Evolutionary conservation across 2,888 invertebrate species (phyloP).

Genomic region (Luperina testacea): DNA sequence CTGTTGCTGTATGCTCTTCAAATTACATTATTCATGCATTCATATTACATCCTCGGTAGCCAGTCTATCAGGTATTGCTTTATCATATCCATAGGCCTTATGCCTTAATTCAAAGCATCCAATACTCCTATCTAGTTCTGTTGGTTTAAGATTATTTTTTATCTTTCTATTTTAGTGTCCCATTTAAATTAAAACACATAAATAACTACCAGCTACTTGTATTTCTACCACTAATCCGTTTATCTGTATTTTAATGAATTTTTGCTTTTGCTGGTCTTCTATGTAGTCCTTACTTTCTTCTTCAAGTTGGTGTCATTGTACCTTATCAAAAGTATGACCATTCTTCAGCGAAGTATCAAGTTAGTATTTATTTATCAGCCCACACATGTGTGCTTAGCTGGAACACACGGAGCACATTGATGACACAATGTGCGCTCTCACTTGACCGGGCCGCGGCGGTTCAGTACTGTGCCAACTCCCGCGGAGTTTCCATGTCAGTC

Average conservation of each 20-base stretch:
- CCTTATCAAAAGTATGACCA: slow-evolving; percentile 37
- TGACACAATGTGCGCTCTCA: slow-evolving; percentile 82
- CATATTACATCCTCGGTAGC: neutral
- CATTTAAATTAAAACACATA: slow-evolving; percentile 38
- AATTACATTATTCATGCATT: neutral
- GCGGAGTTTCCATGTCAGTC: slow-evolving; percentile 76
- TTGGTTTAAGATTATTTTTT: slow-evolving; percentile 9
- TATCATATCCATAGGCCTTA: neutral
- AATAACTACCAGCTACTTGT: neutral
- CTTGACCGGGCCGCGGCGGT: slow-evolving; percentile 78
- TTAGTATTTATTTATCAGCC: slow-evolving; percentile 53
- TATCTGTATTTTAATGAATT: slow-evolving; percentile 42
- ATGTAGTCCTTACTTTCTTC: neutral
- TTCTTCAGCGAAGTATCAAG: slow-evolving; percentile 36
- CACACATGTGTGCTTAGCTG: slow-evolving; percentile 68
- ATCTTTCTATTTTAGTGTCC: neutral
- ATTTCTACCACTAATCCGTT: neutral
- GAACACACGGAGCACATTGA: slow-evolving; percentile 74
- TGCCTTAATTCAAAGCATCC: neutral
- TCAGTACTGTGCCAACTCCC: slow-evolving; percentile 83
- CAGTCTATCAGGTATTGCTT: neutral
- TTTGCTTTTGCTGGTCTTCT: neutral
- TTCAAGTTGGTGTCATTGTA: slow-evolving; percentile 34
- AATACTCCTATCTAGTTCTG: neutral
- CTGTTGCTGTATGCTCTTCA: neutral